phyloP scores from a whole-genome alignment of 2,797 vertebrate genomes.

The Brachyrhaphis roseni region DNA sequence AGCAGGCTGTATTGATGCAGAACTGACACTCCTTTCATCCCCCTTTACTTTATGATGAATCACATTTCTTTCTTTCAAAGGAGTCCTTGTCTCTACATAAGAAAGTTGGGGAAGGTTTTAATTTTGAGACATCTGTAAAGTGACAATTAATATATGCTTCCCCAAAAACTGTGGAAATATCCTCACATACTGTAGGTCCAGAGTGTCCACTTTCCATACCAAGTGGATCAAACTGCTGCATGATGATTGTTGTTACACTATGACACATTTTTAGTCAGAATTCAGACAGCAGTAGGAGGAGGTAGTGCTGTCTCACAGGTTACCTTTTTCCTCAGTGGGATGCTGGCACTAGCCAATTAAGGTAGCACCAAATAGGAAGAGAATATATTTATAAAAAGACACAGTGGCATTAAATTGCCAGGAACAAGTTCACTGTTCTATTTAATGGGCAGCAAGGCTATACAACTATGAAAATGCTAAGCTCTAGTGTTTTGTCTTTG shows the following conservation, averaged over 20 bases:
- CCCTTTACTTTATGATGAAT: slow-evolving; percentile 31
- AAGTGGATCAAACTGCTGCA: slow-evolving; percentile 21
- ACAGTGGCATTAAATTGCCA: slow-evolving; percentile 18
- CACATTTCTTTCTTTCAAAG: slow-evolving; percentile 44
- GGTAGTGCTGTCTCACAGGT: slow-evolving; percentile 28
- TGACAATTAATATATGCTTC: slow-evolving; percentile 45
- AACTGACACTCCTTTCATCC: slow-evolving; percentile 7
- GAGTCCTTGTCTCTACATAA: slow-evolving; percentile 19
- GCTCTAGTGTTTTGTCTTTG: background rate
- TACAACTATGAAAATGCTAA: background rate
- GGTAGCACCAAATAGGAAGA: slow-evolving; percentile 10
- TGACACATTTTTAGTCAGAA: slow-evolving; percentile 39
- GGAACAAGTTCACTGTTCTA: slow-evolving; percentile 16
- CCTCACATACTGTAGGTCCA: slow-evolving; percentile 15
- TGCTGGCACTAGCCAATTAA: slow-evolving; percentile 42
- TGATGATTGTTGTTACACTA: slow-evolving; percentile 42
- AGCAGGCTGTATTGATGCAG: background rate
- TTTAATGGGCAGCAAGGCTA: slow-evolving; percentile 18
- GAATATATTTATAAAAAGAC: slow-evolving; percentile 13
- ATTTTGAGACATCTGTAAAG: slow-evolving; percentile 34
- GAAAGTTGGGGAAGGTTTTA: background rate
- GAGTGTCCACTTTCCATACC: background rate
- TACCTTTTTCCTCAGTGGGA: slow-evolving; percentile 35
- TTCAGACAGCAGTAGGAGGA: slow-evolving; percentile 27
- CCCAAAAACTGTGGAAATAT: slow-evolving; percentile 22